Evolutionary conservation across 2,797 vertebrate species (phyloP), one percentile per base, ranked within the genome.

Genomic region (Pachyuromys duprasi): DNA sequence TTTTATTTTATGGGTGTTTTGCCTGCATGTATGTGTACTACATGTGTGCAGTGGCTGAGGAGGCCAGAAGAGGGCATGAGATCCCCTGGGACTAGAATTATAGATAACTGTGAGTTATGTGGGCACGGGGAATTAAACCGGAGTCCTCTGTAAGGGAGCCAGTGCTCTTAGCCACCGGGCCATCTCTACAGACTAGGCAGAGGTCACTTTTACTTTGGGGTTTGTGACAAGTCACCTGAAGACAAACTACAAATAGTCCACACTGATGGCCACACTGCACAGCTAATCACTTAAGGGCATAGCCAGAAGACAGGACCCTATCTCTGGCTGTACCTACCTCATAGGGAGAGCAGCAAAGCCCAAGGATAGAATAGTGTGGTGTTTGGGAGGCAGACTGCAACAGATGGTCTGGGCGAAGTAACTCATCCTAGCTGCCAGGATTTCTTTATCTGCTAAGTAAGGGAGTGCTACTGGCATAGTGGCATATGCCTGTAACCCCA

Each of bases 361-460:
- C 36, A 53, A 42, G 18, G 36, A 65, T 55, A 82, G 53, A 45
- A 42, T 28, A 62, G n/a, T 20, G 17, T 74, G 6, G 39, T 45
- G 26, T 24, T n/a, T 81, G 62, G 42, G 55, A 79, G 72, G 20
- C 53, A 86, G 74, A 42, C 15, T n/a, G 45, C 57, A 9, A 28
- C n/a, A 89, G 45, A 79, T 13, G 26, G 24, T 63, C 55, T 70
- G 13, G 17, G n/a, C 17, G 20, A 63, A 60, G 86, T 31, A 89
- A 62, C 33, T 57, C 24, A 72, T 8, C 26, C 20, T 55, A 79
- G 39, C n/a, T 62, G 28, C 72, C 89, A n/a, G 39, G 75, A 7
- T 81, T 86, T 92, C 45, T 90, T 93, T 89, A 72, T 39, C 67
- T 55, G 12, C 74, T 70, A 45, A 84, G 60, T 39, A 24, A n/a